Evolutionary conservation across 2,113 vertebrate species (phyloP).

Genomic region (Cettia cetti): DNA sequence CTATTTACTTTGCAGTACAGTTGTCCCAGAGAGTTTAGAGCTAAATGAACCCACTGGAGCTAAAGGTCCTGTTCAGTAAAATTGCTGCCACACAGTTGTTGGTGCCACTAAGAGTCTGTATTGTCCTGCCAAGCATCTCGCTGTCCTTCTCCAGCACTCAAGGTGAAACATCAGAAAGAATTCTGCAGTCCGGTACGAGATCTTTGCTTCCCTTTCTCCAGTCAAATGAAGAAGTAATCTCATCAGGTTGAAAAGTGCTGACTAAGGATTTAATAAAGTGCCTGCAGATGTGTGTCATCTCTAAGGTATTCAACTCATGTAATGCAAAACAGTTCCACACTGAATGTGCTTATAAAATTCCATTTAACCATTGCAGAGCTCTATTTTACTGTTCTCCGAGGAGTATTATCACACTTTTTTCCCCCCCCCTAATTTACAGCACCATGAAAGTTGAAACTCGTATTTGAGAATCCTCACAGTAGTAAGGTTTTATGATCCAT

Average conservation of each 20-base stretch:
- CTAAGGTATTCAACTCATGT: conserved; percentile 92
- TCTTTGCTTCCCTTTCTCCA: conserved; percentile 82
- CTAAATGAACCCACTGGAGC: conserved; percentile 40
- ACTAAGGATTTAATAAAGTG: conserved; percentile 90
- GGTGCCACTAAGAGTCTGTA: neutral
- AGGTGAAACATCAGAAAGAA: conserved; percentile 84
- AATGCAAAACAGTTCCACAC: conserved; percentile 89
- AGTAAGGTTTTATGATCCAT: conserved; percentile 78
- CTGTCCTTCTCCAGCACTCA: conserved; percentile 70
- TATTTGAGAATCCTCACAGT: conserved; percentile 71
- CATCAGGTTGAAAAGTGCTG: conserved; percentile 90
- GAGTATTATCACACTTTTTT: conserved; percentile 70
- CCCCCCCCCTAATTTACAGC: conserved; percentile 66
- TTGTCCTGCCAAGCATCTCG: conserved; percentile 18
- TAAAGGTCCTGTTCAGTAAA: conserved; percentile 32
- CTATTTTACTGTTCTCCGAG: conserved; percentile 71
- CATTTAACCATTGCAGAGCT: conserved; percentile 80
- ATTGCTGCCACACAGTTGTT: neutral
- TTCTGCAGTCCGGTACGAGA: conserved; percentile 77
- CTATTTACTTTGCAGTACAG: conserved; percentile 13
- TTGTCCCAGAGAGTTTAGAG: neutral
- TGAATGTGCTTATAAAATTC: conserved; percentile 80
- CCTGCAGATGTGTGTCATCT: conserved; percentile 92
- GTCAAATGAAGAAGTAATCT: conserved; percentile 93
- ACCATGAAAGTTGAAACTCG: conserved; percentile 72